Evolutionary conservation across 1,140 invertebrate species (phyloP), one percentile per base, ranked within the genome.

Genomic region (Platorchestia sp.): DNA sequence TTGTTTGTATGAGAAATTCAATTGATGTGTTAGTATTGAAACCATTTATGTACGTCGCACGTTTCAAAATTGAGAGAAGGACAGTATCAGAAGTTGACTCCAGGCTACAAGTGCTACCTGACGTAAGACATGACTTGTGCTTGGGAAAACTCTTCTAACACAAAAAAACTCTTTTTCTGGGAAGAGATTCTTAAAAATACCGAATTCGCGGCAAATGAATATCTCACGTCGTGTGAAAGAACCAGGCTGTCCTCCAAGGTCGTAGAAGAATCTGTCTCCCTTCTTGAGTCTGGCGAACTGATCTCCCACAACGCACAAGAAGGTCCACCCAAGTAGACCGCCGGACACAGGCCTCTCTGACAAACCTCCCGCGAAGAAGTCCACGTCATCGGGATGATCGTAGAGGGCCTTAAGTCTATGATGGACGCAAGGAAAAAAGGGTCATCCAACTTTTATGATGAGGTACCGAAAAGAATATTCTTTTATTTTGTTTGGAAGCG

Each of bases 281-380:
- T 97, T 97, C 97, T 98, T 98, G 7, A 98, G 97, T 95, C 97
- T 96, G 0, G 98, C 97, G 97, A 99, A 99, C 97, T 99, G 99
- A 96, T 98, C 98, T 7, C 98, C 98, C n/a, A 99, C 98, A 45
- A 99, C 98, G 96, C 98, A 99, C 27, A 98, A 98, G 96, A 99
- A 99, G 0, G 98, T 99, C 0, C 98, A 98, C 22, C 99, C 99
- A 1, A 99, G 97, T 42, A 98, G 96, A 0, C 98, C 98, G 10
- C 98, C 98, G 0, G 98, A 97, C 0, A 98, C 97, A 0, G 98
- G 97, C 0, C 96, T 97, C 97, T 99, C 99, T 0, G 98, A 97
- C 97, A 99, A 98, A 75, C 98, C 98, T 41, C 98, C 98, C 44
- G 99, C 97, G 95, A 98, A 98, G 0, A 99, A 97, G 97, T 99